phyloP scores from a whole-genome alignment of 2,888 invertebrate genomes.

The Cantharis nigra region DNA sequence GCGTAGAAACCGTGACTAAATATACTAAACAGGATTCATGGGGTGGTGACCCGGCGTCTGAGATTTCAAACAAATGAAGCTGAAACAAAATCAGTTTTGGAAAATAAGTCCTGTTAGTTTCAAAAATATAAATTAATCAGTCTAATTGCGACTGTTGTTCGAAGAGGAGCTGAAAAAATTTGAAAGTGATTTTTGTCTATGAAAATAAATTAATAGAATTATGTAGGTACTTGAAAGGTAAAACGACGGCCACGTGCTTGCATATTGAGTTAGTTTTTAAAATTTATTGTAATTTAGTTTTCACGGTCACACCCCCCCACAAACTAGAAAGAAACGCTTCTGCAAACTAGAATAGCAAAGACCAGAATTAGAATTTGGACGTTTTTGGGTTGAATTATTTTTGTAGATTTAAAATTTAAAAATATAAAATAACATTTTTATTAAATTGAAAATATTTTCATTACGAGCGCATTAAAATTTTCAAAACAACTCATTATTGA shows the following conservation, averaged over 20 bases:
- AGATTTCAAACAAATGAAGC: too few relatives aligned
- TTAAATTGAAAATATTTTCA: background rate
- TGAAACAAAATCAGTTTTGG: too few relatives aligned
- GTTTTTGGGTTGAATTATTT: background rate
- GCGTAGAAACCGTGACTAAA: background rate
- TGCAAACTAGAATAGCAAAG: background rate
- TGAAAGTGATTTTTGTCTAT: background rate
- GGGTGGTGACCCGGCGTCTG: background rate
- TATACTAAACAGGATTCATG: background rate
- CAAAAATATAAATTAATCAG: too few relatives aligned
- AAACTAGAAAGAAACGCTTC: background rate
- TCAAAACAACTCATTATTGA: background rate
- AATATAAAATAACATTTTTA: background rate
- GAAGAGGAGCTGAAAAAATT: too few relatives aligned
- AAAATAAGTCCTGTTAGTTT: too few relatives aligned
- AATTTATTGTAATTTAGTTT: background rate
- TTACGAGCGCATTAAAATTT: background rate
- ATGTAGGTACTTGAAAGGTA: background rate
- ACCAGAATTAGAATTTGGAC: background rate
- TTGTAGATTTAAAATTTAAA: background rate
- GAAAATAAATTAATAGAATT: background rate
- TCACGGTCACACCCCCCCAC: background rate
- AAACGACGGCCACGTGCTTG: background rate
- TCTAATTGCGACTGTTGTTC: too few relatives aligned
- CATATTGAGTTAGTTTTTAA: background rate